phyloP scores from a whole-genome alignment of 2,113 vertebrate species.

The Silurus meridionalis region DNA sequence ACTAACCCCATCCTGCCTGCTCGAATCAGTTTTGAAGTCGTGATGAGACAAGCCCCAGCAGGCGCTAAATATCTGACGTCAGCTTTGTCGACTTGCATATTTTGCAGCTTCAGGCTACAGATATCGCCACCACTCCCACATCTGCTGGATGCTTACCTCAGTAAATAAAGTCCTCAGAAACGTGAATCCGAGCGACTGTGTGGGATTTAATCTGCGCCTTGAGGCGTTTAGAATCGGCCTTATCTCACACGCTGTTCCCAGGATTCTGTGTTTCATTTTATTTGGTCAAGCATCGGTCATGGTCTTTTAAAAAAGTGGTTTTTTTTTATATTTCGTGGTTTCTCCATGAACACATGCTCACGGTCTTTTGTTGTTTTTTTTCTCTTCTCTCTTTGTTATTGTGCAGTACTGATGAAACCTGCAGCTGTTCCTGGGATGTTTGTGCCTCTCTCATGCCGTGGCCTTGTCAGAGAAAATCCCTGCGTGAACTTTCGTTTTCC shows the following conservation, averaged over 20 bases:
- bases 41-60: no score
- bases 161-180: neutral
- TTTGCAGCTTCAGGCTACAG: neutral
- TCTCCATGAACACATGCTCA: neutral
- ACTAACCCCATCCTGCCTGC: no score
- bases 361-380: neutral
- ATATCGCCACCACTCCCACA: neutral
- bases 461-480: neutral
- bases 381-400: neutral
- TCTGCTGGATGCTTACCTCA: neutral
- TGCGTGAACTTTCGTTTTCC: slow-evolving; percentile 1
- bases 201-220: neutral
- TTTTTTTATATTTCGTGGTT: neutral
- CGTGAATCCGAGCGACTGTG: neutral
- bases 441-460: neutral
- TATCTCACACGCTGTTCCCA: neutral
- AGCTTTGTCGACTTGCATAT: no score
- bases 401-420: neutral
- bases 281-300: neutral
- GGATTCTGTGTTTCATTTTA: neutral
- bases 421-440: neutral
- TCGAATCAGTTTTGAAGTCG: no score
- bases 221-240: neutral
- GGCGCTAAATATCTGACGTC: no score
- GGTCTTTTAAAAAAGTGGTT: neutral